These are phyloP conservation scores for Hippocampus guttulatus DNA, from an alignment of 2,113 vertebrate genomes.

Conservation along the genomic window DNA sequence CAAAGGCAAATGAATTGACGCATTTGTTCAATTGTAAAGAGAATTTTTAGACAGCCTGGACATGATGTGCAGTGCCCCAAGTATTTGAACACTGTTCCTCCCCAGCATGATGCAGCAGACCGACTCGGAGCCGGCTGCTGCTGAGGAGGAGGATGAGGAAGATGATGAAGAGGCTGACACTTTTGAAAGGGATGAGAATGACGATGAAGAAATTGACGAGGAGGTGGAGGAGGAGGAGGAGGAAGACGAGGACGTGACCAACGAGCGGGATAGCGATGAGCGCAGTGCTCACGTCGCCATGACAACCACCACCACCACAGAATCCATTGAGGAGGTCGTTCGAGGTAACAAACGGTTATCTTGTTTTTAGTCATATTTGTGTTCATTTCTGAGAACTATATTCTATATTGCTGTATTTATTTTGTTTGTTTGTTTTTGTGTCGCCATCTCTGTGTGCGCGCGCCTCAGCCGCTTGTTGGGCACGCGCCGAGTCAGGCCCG, in stretches of 20 bases:
- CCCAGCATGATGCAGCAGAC: slow-evolving; percentile 49
- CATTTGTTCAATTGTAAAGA: too few species aligned
- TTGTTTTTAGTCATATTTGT: neutral
- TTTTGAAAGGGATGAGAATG: slow-evolving; percentile 73
- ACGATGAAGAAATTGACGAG: slow-evolving; percentile 77
- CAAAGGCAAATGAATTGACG: neutral
- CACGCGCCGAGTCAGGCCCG: slow-evolving; percentile 87
- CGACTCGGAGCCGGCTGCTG: slow-evolving; percentile 53
- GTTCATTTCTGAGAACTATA: neutral
- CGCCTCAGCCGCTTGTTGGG: slow-evolving; percentile 92
- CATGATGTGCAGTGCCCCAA: neutral
- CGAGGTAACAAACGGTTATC: slow-evolving; percentile 76
- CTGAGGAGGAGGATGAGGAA: slow-evolving; percentile 68
- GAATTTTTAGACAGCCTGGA: too few species aligned
- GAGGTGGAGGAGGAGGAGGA: slow-evolving; percentile 73
- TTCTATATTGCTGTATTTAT: slow-evolving; percentile 7
- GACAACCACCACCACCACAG: slow-evolving; percentile 92
- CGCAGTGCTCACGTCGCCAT: slow-evolving; percentile 83
- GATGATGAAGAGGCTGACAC: slow-evolving; percentile 69
- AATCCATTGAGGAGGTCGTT: slow-evolving; percentile 95
- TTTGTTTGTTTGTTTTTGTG: slow-evolving; percentile 13
- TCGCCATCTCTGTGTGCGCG: slow-evolving; percentile 43
- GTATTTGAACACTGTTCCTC: neutral
- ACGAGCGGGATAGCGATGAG: slow-evolving; percentile 83
- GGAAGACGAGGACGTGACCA: slow-evolving; percentile 72